phyloP scores from a whole-genome alignment of 2,113 vertebrate genomes.

The Danio rerio region GRCz12tu NC_133191.1:43655501-43656000 shows the following conservation, averaged over 20 bases:
- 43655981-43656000: slow-evolving; percentile 15
- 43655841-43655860: not conserved
- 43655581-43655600: no score
- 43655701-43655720: not conserved
- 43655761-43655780: slow-evolving; percentile 19
- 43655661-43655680: slow-evolving; percentile 9
- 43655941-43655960: slow-evolving; percentile 21
- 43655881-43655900: not conserved
- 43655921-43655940: not conserved
- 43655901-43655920: not conserved
- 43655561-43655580: no score
- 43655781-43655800: not conserved
- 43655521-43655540: no score
- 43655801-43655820: not conserved
- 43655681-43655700: not conserved
- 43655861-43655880: not conserved
- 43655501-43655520: no score
- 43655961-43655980: slow-evolving; percentile 56
- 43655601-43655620: no score
- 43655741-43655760: not conserved
- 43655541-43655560: no score
- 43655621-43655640: no score
- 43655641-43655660: no score
- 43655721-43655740: not conserved
- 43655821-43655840: not conserved